Evolutionary conservation across 1,140 invertebrate species (phyloP).

Genomic region (Argopecten irradians): DNA sequence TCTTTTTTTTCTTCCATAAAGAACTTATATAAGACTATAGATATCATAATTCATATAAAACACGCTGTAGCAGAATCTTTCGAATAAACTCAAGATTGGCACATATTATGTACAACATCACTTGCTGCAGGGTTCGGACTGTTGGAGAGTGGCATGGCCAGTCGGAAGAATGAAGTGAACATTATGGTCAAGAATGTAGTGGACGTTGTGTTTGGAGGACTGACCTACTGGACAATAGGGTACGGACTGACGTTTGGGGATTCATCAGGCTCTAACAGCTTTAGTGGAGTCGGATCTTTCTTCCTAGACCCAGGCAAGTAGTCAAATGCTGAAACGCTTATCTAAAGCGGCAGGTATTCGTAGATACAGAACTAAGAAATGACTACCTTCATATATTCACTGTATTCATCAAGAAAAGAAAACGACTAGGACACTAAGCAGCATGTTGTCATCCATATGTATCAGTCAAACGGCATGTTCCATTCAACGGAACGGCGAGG

Average conservation of each 20-base stretch:
- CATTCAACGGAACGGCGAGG: too few relatives aligned
- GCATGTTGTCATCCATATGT: too few relatives aligned
- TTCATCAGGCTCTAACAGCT: slow-evolving; percentile 81
- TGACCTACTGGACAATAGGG: slow-evolving; percentile 96
- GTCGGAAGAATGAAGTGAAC: slow-evolving; percentile 80
- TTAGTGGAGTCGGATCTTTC: slow-evolving; percentile 82
- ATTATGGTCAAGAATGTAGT: slow-evolving; percentile 81
- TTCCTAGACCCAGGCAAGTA: slow-evolving; percentile 75
- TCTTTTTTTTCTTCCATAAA: too few relatives aligned
- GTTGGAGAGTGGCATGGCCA: slow-evolving; percentile 80
- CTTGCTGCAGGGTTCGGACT: slow-evolving; percentile 78
- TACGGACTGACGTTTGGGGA: slow-evolving; percentile 92
- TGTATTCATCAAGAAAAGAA: too few relatives aligned
- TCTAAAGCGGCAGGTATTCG: neutral
- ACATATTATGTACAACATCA: too few relatives aligned
- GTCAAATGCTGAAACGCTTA: neutral
- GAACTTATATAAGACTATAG: too few relatives aligned
- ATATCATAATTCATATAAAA: too few relatives aligned
- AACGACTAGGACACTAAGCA: too few relatives aligned
- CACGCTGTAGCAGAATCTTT: too few relatives aligned
- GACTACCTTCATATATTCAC: too few relatives aligned
- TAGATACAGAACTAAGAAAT: neutral
- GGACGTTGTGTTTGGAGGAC: slow-evolving; percentile 89
- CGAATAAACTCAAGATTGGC: too few relatives aligned
- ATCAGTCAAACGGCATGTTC: too few relatives aligned